Evolutionary conservation across 2,888 invertebrate genomes (phyloP).

Genomic region (Parochlus steinenii): DNA sequence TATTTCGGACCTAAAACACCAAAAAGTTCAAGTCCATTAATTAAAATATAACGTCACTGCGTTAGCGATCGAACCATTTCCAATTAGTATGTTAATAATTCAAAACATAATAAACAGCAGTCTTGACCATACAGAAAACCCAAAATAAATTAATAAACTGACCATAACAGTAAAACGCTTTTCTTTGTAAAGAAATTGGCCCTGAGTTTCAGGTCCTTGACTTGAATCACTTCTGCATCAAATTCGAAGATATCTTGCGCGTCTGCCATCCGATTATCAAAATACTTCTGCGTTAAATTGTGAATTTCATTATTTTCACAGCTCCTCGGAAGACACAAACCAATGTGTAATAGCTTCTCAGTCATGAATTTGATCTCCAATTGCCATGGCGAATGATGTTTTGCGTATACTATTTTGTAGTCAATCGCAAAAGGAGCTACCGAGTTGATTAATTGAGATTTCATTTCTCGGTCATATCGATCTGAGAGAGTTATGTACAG

Average conservation of each 20-base stretch:
- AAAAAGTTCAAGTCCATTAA: too few relatives aligned
- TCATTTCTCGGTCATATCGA: conserved; percentile 27
- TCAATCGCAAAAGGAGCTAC: conserved; percentile 28
- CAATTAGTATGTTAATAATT: too few relatives aligned
- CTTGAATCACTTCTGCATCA: conserved; percentile 25
- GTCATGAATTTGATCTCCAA: conserved; percentile 30
- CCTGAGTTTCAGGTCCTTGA: conserved; percentile 25
- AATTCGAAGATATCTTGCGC: conserved; percentile 26
- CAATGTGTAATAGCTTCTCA: conserved; percentile 34
- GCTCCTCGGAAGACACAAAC: conserved; percentile 34
- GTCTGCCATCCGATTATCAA: conserved; percentile 22
- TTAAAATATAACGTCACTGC: too few relatives aligned
- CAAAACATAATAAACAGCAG: too few relatives aligned
- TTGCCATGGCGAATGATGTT: conserved; percentile 31
- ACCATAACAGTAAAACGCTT: conserved; percentile 23
- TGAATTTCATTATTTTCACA: conserved; percentile 29
- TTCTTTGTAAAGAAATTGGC: conserved; percentile 23
- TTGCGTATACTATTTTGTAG: conserved; percentile 27
- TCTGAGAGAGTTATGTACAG: conserved; percentile 26
- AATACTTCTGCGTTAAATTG: conserved; percentile 23
- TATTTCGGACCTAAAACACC: background rate
- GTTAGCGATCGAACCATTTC: too few relatives aligned
- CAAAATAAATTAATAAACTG: conserved; percentile 1
- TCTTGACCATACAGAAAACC: too few relatives aligned
- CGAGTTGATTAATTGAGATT: conserved; percentile 24